Conservation (phyloP, 2,113 vertebrate genomes). For the Galeopterus variegatus region DNA sequence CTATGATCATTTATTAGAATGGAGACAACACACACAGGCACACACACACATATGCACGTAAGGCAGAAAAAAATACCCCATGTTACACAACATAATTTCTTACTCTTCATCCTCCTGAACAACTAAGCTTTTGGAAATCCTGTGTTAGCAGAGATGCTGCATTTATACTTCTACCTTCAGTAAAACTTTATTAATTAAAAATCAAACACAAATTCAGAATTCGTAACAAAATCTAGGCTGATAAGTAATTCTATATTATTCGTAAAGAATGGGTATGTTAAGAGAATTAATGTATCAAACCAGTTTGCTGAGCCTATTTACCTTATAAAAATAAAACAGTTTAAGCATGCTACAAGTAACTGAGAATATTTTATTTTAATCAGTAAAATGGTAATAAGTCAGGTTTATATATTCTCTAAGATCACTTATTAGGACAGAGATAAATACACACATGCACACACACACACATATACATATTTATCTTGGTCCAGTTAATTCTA, state of each 20-base stretch:
- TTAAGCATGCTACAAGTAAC: conserved; percentile 30
- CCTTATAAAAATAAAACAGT: conserved; percentile 49
- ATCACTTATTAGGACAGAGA: background rate
- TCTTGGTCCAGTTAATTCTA: background rate
- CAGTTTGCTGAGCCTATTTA: background rate
- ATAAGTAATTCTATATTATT: background rate
- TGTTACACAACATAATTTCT: background rate
- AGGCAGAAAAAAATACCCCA: background rate
- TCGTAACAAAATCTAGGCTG: background rate
- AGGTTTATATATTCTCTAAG: background rate
- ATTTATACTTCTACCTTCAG: conserved; percentile 56
- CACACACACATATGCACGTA: too few species aligned
- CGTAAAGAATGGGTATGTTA: background rate
- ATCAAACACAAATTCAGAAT: conserved; percentile 39
- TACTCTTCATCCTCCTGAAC: background rate
- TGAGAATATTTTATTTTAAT: conserved; percentile 58
- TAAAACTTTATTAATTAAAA: conserved; percentile 55
- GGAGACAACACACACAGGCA: too few species aligned
- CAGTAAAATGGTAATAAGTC: background rate
- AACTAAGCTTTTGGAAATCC: background rate
- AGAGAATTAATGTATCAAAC: conserved; percentile 52
- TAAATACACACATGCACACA: background rate
- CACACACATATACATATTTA: background rate
- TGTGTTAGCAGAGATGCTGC: background rate
- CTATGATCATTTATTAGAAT: too few species aligned